A percentile compares a stretch with the other conserved stretches of the same genome.
Conservation (phyloP, 2,113 vertebrate species). For the Aleadryas rufinucha region DNA sequence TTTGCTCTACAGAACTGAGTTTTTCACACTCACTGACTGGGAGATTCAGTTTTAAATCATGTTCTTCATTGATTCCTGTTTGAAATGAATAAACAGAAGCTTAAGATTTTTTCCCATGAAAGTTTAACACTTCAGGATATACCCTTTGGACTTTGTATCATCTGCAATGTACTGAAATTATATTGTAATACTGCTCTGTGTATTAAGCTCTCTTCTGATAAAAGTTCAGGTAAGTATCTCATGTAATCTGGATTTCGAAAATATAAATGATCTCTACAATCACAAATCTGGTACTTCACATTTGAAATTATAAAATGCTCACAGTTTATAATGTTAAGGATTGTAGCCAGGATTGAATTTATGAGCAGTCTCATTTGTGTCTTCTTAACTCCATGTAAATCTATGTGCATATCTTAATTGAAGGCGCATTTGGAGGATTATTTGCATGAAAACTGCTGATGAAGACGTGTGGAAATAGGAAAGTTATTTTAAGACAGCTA, state of each 20-base stretch:
- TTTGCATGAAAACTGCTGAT: slow-evolving; percentile 66
- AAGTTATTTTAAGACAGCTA: slow-evolving; percentile 61
- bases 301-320: not conserved
- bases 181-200: not conserved
- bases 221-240: not conserved
- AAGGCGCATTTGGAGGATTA: slow-evolving; percentile 13
- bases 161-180: not conserved
- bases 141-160: not conserved
- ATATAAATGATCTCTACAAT: not conserved
- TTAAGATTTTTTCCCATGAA: not conserved
- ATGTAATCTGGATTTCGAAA: not conserved
- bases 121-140: not conserved
- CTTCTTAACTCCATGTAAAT: slow-evolving; percentile 63
- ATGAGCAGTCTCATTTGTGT: slow-evolving; percentile 11
- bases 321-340: not conserved
- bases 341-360: not conserved
- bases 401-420: slow-evolving; percentile 64
- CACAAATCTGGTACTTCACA: not conserved
- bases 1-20: not conserved
- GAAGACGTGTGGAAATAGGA: slow-evolving; percentile 47
- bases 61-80: not conserved
- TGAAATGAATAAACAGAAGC: not conserved
- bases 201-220: not conserved
- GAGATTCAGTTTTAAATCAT: not conserved
- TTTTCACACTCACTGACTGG: not conserved